Base-by-base conservation (phyloP, 2,797 vertebrate species). In the Acomys russatus region DNA sequence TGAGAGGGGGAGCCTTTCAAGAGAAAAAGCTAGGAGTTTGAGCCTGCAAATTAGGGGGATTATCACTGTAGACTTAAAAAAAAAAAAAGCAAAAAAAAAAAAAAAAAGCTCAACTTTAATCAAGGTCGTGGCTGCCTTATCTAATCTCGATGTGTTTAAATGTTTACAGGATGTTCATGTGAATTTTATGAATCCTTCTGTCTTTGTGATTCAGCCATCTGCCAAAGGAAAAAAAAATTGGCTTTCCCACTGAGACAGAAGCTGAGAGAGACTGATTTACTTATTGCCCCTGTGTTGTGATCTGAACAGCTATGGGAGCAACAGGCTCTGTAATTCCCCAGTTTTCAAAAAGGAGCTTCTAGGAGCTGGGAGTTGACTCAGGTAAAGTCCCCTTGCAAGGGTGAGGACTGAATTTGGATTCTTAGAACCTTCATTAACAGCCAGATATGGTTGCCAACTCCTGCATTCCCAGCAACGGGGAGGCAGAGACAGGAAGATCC, bases 151-250 rank as follows among this genome's bases (percentile, higher is more conserved):
- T 98, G 98, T 98, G 96, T 98, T 98, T 97, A 98, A 97, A 97
- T 98, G 98, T 98, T 98, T 98, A 98, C 97, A 98, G 97, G 98
- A 98, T 98, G 95, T 98, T 98, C 98, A 97, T 98, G 98, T 98
- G 98, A 98, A 97, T 98, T 98, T 98, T 98, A 98, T 98, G 98
- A 98, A 98, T 98, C 98, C 98, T 98, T 99, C 98, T 98, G 98
- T 98, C 97, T 97, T 90, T 59, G 35, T 98, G 96, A 96, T 95
- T 98, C 97, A 98, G 74, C 97, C 98, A 98, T 98, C 98, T 98
- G 98, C 98, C 98, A 98, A 97, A 96, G 97, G 97, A 98, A 98
- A 98, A 87, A 98, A 98, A 98, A 87, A 98, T 97, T 97, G 98
- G 98, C 97, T 90, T 94, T 97, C 98, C 97, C 98, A 96, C 83